Base-by-base conservation (phyloP, 1,140 invertebrate genomes). In the Pogonognathellus flavescens region DNA sequence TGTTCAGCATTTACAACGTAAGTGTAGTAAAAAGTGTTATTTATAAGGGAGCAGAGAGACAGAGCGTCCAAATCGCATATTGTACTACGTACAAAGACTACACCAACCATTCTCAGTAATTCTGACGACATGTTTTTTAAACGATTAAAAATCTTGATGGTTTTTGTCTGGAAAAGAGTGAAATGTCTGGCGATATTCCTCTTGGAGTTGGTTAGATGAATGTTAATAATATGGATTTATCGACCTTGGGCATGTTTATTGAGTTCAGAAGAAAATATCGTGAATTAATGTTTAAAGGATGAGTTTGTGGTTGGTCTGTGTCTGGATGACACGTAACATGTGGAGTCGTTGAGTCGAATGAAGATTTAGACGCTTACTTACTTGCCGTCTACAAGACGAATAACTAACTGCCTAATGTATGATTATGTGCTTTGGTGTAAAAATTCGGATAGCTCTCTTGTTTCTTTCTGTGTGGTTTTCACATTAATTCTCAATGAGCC, bases 221-320 rank as follows among this genome's bases (percentile, higher is more conserved):
- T 76, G 70, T 76, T 76, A 76, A 76, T 76, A 76, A 76, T 76
- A 76, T 76, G 70, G 31, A 76, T 76, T 49, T 76, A 76, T 76
- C 41, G 70, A 76, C 70, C 70, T 76, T 76, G 70, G 70, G 70
- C 70, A 76, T 76, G 70, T 76, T 57, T 76, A 76, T 76, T 76
- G 41, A 76, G 70, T 76, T 76, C 70, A 25, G 70, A 76, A 49
- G 70, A 31, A 72, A 72, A 72, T 25, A 49, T 76, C 41, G 41
- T 76, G 70, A 76, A 76, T 76, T 76, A 76, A 76, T 76, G 70
- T 25, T 76, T 76, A 76, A n/a, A 76, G 70, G 70, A 50, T 76
- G 70, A 76, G 70, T 76, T 50, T 76, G 70, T 76, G 70, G 70
- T 76, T 76, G 70, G 70, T 76, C 70, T 76, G 41, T 0, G 31